Evolutionary conservation across 2,888 invertebrate genomes (phyloP).

Genomic region (Eulithis prunata): DNA sequence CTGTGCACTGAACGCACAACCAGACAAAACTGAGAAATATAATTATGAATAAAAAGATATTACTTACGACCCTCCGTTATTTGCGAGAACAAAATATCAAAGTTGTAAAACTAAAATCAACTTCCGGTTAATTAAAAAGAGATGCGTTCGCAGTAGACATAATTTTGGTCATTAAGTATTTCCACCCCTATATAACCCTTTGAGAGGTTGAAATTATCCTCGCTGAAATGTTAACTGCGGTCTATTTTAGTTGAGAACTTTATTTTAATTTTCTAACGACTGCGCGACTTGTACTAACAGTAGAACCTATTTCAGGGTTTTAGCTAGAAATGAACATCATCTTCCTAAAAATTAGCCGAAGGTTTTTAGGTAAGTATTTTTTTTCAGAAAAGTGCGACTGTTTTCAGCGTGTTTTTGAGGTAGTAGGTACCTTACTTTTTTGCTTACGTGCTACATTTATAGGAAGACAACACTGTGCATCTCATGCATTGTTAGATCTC

Average conservation of each 20-base stretch:
- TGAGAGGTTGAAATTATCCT: slow-evolving; percentile 38
- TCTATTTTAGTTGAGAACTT: slow-evolving; percentile 15
- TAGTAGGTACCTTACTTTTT: background rate
- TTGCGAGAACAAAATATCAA: slow-evolving; percentile 24
- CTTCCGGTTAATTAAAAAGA: slow-evolving; percentile 33
- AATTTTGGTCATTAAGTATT: slow-evolving; percentile 49
- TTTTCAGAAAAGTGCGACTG: background rate
- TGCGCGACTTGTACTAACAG: background rate
- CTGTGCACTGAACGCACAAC: too few species aligned
- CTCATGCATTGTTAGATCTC: too few species aligned
- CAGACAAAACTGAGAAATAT: background rate
- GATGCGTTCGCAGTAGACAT: slow-evolving; percentile 41
- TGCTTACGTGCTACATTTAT: background rate
- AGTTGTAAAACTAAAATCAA: slow-evolving; percentile 28
- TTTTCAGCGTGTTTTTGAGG: background rate
- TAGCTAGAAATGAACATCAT: too few species aligned
- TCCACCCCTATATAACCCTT: slow-evolving; percentile 48
- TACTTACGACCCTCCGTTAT: slow-evolving; percentile 3
- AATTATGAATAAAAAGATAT: background rate
- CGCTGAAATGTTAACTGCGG: slow-evolving; percentile 45
- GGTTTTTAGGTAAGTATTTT: background rate
- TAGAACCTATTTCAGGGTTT: background rate
- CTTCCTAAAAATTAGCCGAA: background rate
- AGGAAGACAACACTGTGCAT: too few species aligned
- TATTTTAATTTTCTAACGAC: slow-evolving; percentile 10